Evolutionary conservation across 1,140 invertebrate genomes (phyloP).

Genomic region (Mamestra configurata): DNA sequence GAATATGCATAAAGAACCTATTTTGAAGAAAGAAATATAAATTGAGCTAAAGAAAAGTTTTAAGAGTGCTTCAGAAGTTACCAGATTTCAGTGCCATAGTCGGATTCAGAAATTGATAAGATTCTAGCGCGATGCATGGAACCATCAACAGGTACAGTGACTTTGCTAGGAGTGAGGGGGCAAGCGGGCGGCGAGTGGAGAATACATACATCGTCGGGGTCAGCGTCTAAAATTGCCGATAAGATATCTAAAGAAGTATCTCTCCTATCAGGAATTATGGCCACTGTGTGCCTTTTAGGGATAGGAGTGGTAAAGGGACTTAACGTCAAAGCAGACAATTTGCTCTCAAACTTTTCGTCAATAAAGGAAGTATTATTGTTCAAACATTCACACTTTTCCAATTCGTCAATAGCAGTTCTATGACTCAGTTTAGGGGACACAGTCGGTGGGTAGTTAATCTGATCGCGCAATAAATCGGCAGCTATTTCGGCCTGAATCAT

Average conservation of each 20-base stretch:
- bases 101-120: conserved; percentile 88
- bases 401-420: conserved; percentile 65
- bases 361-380: conserved; percentile 75
- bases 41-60: background rate
- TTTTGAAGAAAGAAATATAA: conserved; percentile 9
- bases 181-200: conserved; percentile 77
- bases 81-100: conserved; percentile 93
- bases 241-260: conserved; percentile 81
- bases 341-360: conserved; percentile 81
- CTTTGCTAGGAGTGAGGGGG: conserved; percentile 86
- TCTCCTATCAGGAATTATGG: conserved; percentile 72
- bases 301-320: conserved; percentile 84
- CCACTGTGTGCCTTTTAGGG: conserved; percentile 77
- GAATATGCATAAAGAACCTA: background rate
- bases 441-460: conserved; percentile 91
- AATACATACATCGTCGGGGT: conserved; percentile 80
- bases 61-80: conserved; percentile 71
- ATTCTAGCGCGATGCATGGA: conserved; percentile 87
- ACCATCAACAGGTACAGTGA: conserved; percentile 88
- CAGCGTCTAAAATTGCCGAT: conserved; percentile 84
- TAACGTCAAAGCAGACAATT: conserved; percentile 79
- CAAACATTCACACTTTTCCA: conserved; percentile 72
- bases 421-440: conserved; percentile 87
- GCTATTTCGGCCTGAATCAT: conserved; percentile 89
- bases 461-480: conserved; percentile 90